phyloP scores from a whole-genome alignment of 35 echinoderm and acorn worm species.

The Patiria miniata region DNA sequence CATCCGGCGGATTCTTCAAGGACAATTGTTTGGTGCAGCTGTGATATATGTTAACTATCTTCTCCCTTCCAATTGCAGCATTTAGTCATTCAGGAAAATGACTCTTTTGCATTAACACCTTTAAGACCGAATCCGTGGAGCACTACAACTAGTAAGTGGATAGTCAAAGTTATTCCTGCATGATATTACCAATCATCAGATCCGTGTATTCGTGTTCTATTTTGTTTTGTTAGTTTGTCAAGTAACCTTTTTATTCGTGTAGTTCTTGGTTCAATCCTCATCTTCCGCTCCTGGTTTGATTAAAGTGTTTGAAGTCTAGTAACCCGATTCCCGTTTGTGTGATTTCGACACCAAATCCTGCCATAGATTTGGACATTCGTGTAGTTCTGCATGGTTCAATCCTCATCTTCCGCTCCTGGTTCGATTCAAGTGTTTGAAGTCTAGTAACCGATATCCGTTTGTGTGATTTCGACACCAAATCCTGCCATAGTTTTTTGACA shows the following conservation, averaged over 20 bases:
- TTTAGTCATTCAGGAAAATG: slow-evolving; percentile 54
- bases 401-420: neutral
- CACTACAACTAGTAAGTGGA: slow-evolving; percentile 44
- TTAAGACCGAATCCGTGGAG: slow-evolving; percentile 66
- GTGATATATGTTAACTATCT: too few species aligned
- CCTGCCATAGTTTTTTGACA: too few species aligned
- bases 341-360: too few species aligned
- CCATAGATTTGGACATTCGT: too few species aligned
- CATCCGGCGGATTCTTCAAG: too few species aligned
- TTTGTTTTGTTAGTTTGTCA: neutral
- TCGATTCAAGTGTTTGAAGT: neutral
- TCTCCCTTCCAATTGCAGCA: slow-evolving; percentile 44
- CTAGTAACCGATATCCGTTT: too few species aligned
- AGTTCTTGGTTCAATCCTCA: neutral
- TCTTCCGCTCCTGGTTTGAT: neutral
- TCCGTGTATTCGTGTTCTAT: neutral
- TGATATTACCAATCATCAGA: neutral
- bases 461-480: too few species aligned
- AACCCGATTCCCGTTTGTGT: too few species aligned
- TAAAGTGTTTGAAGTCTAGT: neutral
- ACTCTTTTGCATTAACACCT: slow-evolving; percentile 56
- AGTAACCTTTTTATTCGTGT: neutral
- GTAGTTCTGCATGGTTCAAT: neutral
- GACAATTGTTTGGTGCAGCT: too few species aligned
- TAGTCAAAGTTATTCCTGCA: neutral